Percentiles rank a stretch among this genome's conserved stretches.
Conservation (phyloP, 2,797 vertebrate species). For the Crenichthys baileyi region DNA sequence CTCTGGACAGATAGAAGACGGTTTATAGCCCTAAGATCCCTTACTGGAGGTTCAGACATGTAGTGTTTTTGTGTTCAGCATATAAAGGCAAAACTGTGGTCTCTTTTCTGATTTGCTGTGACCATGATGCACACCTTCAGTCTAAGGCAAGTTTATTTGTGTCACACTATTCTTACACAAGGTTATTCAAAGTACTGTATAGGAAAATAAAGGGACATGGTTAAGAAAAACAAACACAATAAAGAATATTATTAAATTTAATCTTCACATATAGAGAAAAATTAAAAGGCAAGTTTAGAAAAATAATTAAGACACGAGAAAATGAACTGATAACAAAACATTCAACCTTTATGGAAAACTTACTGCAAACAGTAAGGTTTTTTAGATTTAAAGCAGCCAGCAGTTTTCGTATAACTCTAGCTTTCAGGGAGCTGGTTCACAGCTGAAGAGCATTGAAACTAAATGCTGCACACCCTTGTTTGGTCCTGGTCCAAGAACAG, state of each 20-base stretch:
- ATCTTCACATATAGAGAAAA: neutral
- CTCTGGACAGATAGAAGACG: slow-evolving; percentile 68
- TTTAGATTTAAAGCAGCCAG: neutral
- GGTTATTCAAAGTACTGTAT: neutral
- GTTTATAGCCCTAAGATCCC: slow-evolving; percentile 69
- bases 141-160: neutral
- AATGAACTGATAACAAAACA: too few relatives aligned
- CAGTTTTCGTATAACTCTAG: too few relatives aligned
- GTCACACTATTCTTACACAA: neutral
- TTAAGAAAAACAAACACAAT: neutral
- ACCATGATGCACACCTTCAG: slow-evolving; percentile 50
- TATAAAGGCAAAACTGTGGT: slow-evolving; percentile 58
- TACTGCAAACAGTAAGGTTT: neutral
- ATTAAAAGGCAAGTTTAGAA: neutral
- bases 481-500: neutral
- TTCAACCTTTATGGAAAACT: neutral
- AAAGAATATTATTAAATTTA: neutral
- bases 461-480: neutral
- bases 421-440: too few relatives aligned
- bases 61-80: slow-evolving; percentile 54
- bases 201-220: neutral
- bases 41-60: slow-evolving; percentile 62
- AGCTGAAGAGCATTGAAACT: too few relatives aligned
- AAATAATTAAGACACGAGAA: neutral
- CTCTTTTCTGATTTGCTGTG: slow-evolving; percentile 52